Base-by-base conservation (phyloP, 2,888 invertebrate species). In the Epistrophe grossulariae region DNA sequence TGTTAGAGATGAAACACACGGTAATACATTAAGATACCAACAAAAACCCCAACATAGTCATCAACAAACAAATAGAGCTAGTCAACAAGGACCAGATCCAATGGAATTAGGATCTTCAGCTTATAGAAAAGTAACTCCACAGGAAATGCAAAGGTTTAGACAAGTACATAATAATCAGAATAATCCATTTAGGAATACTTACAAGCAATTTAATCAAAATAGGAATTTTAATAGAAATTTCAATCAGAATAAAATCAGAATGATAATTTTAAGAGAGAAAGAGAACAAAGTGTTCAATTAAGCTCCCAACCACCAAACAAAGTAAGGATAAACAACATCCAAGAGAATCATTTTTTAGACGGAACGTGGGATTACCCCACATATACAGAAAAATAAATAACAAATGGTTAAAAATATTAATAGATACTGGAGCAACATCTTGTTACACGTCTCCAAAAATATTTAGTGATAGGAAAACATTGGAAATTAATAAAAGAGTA, bases 71-170 rank as follows among this genome's bases (percentile, higher is more conserved):
- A 50, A 50, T 19, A 17, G 17, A 10, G n/a, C 48, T 50, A 50
- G 19, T 4, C 48, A 50, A 1, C 48, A 48, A 52, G 40, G 38
- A 13, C 74, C 62, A 74, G 55, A 55, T 15, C 62, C 52, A 31
- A 74, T 55, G 74, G 17, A 40, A 64, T 31, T 13, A 64, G 4
- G 50, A 48, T 48, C 45, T 17, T 48, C 45, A 17, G 17, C 52
- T 8, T 24, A 76, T 15, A 48, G 40, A 55, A 28, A 52, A 24
- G 50, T 40, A 24, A 28, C n/a, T 52, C 24, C 17, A 50, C 52
- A 62, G 19, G 15, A 35, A 43, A 24, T 13, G n/a, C 17, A 17
- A 17, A 48, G 17, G 48, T 17, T n/a, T 17, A 17, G 17, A 48
- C n/a, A 17, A 4, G 48, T 43, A 55, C 40, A 71, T 24, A 57